Conservation (phyloP, 2,113 vertebrate species). For the Macquaria ambigua region DNA sequence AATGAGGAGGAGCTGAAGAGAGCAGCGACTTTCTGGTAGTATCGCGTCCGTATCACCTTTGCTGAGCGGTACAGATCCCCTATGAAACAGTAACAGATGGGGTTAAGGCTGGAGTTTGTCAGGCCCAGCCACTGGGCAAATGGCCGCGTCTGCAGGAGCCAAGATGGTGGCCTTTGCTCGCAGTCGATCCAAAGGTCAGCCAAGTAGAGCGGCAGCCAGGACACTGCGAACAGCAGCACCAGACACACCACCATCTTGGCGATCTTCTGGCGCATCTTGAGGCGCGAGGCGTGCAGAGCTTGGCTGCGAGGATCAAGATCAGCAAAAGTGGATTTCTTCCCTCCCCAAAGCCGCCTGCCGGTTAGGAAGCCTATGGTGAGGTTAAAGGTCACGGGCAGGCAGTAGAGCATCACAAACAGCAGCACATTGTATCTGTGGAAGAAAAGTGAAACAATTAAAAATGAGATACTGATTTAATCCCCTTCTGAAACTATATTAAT, state of each 20-base stretch:
- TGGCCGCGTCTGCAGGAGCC: conserved; percentile 90
- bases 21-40: conserved; percentile 88
- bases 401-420: conserved; percentile 93
- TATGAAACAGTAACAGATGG: conserved; percentile 94
- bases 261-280: conserved; percentile 91
- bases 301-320: conserved; percentile 86
- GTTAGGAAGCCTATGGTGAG: conserved; percentile 92
- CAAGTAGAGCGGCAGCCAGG: conserved; percentile 92
- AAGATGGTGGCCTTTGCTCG: conserved; percentile 84
- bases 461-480: background rate
- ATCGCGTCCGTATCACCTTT: conserved; percentile 89
- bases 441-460: conserved; percentile 5
- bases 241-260: conserved; percentile 93
- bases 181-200: conserved; percentile 93
- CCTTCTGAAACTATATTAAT: background rate
- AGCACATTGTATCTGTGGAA: conserved; percentile 87
- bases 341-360: conserved; percentile 87
- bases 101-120: conserved; percentile 95
- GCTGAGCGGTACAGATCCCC: conserved; percentile 90
- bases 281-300: conserved; percentile 86
- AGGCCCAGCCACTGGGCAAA: conserved; percentile 94
- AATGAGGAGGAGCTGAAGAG: conserved; percentile 86
- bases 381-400: conserved; percentile 92
- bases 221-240: conserved; percentile 90
- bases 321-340: conserved; percentile 77